Conservation (phyloP, 2,797 vertebrate species). For the Bradypus variegatus region DNA sequence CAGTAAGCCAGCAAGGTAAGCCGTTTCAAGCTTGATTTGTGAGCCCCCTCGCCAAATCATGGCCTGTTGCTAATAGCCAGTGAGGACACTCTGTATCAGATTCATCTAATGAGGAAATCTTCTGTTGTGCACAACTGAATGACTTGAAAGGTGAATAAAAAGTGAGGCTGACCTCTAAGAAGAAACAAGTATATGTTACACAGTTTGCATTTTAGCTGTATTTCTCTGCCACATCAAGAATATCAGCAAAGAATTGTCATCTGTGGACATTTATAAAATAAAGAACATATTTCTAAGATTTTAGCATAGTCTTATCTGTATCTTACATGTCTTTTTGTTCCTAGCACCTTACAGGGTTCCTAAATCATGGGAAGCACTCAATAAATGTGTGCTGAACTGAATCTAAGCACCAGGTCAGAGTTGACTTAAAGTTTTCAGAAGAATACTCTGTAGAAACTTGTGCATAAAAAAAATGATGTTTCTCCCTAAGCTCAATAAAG, state of each 20-base stretch:
- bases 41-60: neutral
- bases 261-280: conserved; percentile 33
- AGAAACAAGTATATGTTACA: neutral
- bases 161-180: neutral
- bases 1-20: neutral
- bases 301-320: neutral
- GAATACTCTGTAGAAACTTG: neutral
- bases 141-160: neutral
- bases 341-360: neutral
- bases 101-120: neutral
- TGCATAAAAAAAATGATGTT: neutral
- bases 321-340: neutral
- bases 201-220: conserved; percentile 5
- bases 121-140: neutral
- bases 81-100: neutral
- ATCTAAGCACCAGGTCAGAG: conserved; percentile 25
- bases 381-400: conserved; percentile 23
- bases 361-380: neutral
- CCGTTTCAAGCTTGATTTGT: neutral
- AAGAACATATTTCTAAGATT: conserved; percentile 26
- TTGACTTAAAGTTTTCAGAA: neutral
- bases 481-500: neutral
- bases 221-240: conserved; percentile 9
- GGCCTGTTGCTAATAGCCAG: neutral
- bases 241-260: conserved; percentile 3